phyloP scores from a whole-genome alignment of 1,140 invertebrate species.

The Teleogryllus occipitalis region DNA sequence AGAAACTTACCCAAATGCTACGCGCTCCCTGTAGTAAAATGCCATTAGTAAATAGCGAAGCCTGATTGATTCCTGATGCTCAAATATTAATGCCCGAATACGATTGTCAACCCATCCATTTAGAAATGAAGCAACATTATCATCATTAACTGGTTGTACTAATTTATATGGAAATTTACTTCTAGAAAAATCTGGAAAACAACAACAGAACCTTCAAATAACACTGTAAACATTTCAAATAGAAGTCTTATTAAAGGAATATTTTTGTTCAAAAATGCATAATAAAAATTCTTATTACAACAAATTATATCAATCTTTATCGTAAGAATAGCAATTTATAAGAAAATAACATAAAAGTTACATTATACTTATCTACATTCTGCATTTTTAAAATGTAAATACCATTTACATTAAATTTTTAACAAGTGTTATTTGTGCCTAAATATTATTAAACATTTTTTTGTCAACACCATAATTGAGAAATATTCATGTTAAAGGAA shows the following conservation, averaged over 20 bases:
- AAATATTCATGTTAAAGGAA: background rate
- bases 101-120: constrained; percentile 84
- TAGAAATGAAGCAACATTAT: constrained; percentile 69
- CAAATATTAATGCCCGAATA: constrained; percentile 82
- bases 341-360: too few species aligned
- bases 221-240: background rate
- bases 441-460: too few species aligned
- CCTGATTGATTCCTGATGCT: constrained; percentile 62
- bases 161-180: constrained; percentile 75
- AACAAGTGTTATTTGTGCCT: too few species aligned
- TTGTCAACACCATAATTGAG: background rate
- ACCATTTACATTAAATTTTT: too few species aligned
- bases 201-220: constrained; percentile 18
- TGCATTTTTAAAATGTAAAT: too few species aligned
- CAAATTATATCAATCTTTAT: too few species aligned
- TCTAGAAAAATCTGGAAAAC: constrained; percentile 66
- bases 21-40: constrained; percentile 72
- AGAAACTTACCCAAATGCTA: constrained; percentile 76
- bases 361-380: too few species aligned
- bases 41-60: constrained; percentile 83
- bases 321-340: too few species aligned
- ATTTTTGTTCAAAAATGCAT: background rate
- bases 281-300: background rate
- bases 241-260: background rate
- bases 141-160: constrained; percentile 59